A percentile compares a stretch with the other conserved stretches of the same genome.
Conservation (phyloP, 2,797 vertebrate genomes). For the Urosaurus nigricauda region DNA sequence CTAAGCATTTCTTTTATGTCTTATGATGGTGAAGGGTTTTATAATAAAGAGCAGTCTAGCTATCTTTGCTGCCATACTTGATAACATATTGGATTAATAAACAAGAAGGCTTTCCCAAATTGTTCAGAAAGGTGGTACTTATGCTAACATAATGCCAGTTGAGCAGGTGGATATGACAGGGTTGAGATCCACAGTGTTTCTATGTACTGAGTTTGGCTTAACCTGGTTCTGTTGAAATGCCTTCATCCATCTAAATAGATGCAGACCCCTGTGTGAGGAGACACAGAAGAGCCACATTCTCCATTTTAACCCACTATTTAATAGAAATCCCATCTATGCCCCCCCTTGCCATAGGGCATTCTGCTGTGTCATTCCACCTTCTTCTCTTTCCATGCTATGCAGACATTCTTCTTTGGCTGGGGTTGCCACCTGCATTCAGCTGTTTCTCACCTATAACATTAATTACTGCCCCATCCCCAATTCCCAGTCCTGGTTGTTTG, state of each 20-base stretch:
- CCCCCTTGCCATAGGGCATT: neutral
- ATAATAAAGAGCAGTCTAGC: neutral
- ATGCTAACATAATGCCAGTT: neutral
- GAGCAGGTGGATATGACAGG: neutral
- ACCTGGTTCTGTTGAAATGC: neutral
- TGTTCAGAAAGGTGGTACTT: neutral
- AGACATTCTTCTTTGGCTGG: neutral
- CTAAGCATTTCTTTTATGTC: neutral
- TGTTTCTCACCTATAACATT: neutral
- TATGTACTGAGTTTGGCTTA: neutral
- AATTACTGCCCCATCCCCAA: neutral
- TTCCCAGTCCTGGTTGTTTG: neutral
- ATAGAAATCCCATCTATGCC: neutral
- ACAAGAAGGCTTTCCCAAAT: neutral
- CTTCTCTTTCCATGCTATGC: neutral
- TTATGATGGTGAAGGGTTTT: neutral
- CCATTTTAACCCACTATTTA: neutral
- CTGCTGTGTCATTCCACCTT: neutral
- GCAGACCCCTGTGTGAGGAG: too few species aligned
- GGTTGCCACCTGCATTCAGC: neutral
- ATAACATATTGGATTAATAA: neutral
- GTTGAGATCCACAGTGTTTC: neutral
- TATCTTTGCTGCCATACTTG: neutral
- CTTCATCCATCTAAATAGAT: neutral
- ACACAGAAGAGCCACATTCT: neutral